phyloP scores from a whole-genome alignment of 2,113 vertebrate genomes.

The Theristicus caerulescens region DNA sequence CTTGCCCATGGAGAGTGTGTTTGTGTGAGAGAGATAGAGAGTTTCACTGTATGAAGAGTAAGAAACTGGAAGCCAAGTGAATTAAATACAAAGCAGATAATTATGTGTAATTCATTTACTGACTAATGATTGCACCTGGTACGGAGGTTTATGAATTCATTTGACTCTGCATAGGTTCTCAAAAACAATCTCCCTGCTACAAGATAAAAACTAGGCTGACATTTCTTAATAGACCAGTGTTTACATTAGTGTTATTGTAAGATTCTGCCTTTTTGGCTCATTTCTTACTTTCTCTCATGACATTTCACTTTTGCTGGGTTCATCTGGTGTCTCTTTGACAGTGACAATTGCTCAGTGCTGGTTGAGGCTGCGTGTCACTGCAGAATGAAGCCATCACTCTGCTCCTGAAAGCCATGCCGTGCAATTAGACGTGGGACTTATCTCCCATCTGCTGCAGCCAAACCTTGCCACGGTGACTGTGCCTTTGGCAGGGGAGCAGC shows the following conservation, averaged over 20 bases:
- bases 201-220: slow-evolving; percentile 32
- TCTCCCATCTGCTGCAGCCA: not conserved
- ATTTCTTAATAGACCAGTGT: not conserved
- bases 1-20: slow-evolving; percentile 22
- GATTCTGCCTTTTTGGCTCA: not conserved
- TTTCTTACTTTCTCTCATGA: not conserved
- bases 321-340: not conserved
- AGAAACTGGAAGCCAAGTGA: slow-evolving; percentile 69
- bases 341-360: not conserved
- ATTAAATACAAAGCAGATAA: slow-evolving; percentile 68
- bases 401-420: not conserved
- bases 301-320: not conserved
- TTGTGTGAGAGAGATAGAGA: slow-evolving; percentile 33
- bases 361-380: not conserved
- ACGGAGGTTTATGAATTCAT: slow-evolving; percentile 47
- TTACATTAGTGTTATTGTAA: not conserved
- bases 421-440: not conserved
- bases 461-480: not conserved
- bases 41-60: slow-evolving; percentile 36
- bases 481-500: not conserved
- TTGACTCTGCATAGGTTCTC: slow-evolving; percentile 25
- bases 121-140: slow-evolving; percentile 71
- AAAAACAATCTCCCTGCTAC: slow-evolving; percentile 28
- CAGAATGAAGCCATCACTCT: not conserved
- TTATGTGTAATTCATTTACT: slow-evolving; percentile 74